Percentiles rank a stretch among this genome's conserved stretches.
These are phyloP conservation scores for Tetramorium bicarinatum DNA, from an alignment of 2,888 invertebrate genomes.

Conservation along the genomic window DNA sequence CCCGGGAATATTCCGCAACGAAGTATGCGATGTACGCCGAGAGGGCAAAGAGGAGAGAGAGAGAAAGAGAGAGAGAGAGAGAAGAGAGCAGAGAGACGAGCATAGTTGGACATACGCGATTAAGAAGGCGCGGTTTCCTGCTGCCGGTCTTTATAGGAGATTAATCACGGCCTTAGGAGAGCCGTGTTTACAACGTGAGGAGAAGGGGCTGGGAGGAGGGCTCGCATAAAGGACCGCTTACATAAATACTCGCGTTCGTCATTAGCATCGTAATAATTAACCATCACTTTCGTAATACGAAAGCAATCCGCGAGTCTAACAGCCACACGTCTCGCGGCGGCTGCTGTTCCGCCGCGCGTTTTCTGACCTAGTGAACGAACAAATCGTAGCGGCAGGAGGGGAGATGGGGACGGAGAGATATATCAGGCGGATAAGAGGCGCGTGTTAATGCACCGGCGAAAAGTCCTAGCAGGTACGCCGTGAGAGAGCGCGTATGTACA, in stretches of 20 bases:
- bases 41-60: background rate
- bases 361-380: conserved; percentile 39
- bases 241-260: conserved; percentile 45
- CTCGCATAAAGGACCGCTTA: conserved; percentile 39
- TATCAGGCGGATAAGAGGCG: conserved; percentile 15
- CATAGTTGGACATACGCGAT: conserved; percentile 59
- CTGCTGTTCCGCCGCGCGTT: conserved; percentile 4
- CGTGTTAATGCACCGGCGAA: background rate
- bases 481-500: background rate
- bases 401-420: background rate
- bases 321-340: background rate
- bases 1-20: conserved; percentile 61
- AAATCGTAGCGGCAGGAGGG: background rate
- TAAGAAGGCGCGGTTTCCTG: conserved; percentile 71
- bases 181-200: conserved; percentile 43
- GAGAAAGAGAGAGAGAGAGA: background rate
- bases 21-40: conserved; percentile 34
- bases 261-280: conserved; percentile 44
- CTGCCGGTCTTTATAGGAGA: conserved; percentile 57
- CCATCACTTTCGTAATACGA: conserved; percentile 44
- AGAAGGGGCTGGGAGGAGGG: background rate
- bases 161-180: conserved; percentile 62
- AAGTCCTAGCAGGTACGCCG: conserved; percentile 20
- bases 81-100: conserved; percentile 27
- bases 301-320: conserved; percentile 4